Evolutionary conservation across 2,113 vertebrate species (phyloP).

Genomic region (Neodontobutis hainanensis): DNA sequence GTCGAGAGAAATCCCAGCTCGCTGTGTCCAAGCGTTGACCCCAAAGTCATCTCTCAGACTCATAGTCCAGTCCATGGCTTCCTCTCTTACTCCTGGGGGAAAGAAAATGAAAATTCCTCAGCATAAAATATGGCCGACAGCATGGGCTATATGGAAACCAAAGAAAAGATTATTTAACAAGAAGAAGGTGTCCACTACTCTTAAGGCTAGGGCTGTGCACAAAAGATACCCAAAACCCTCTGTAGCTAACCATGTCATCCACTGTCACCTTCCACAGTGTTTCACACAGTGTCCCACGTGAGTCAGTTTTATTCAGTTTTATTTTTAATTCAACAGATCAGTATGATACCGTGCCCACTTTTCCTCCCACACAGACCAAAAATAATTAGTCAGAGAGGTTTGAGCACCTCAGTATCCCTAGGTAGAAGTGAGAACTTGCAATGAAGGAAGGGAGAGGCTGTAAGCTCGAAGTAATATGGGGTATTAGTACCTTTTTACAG

Average conservation of each 20-base stretch:
- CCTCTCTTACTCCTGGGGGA: constrained; percentile 83
- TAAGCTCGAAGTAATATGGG: constrained; percentile 61
- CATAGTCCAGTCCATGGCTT: constrained; percentile 90
- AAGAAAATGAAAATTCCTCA: constrained; percentile 37
- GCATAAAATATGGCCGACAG: constrained; percentile 23
- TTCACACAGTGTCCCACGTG: constrained; percentile 1
- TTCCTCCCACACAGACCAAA: constrained; percentile 28
- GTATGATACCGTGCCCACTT: constrained; percentile 3
- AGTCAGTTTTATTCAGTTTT: not conserved
- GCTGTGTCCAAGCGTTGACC: constrained; percentile 79
- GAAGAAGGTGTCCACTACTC: not conserved
- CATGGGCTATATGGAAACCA: not conserved
- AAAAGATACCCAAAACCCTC: not conserved
- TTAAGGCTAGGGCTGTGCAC: not conserved
- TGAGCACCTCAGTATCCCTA: constrained; percentile 27
- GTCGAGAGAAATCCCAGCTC: constrained; percentile 76
- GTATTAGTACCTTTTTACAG: constrained; percentile 72
- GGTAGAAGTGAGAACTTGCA: constrained; percentile 42
- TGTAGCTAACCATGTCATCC: constrained; percentile 22
- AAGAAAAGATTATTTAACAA: constrained; percentile 1
- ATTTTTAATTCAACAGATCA: constrained; percentile 7
- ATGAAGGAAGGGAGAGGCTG: constrained; percentile 32
- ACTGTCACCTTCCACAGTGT: constrained; percentile 29
- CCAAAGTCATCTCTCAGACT: constrained; percentile 84
- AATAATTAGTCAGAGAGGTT: constrained; percentile 47